Evolutionary conservation across 2,888 invertebrate genomes (phyloP), one percentile per base, ranked within the genome.

Genomic region (Eilema griseolum): DNA sequence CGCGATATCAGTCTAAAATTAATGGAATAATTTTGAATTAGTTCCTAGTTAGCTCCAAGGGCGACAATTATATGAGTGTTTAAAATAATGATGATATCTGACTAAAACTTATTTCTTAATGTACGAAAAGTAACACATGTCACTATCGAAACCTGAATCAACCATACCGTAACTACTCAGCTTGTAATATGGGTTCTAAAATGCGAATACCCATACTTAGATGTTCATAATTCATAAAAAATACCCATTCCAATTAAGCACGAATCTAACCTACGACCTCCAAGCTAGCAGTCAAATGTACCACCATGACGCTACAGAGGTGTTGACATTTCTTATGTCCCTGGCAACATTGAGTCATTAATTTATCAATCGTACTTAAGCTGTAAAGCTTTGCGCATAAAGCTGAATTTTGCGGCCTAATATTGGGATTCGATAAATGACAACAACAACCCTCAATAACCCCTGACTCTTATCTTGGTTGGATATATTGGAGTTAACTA

Each of bases 351-450:
- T 46, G n/a, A 46, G n/a, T 28, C n/a, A 28, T 63, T 4, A 63
- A 28, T 63, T 5, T 63, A 63, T 46, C 28, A 63, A 63, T 26
- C 28, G 28, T 28, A 26, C 46, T 63, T 46, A 46, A 63, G 41
- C 46, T 41, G 46, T 28, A 63, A 63, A 3, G 26, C 20, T 20
- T 46, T 46, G n/a, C 28, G 26, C 46, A 24, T 46, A 41, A 26
- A 1, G 20, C 12, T 28, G 3, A 63, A 31, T 61, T 67, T 61
- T 61, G 23, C 8, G 24, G 24, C 31, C 23, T 12, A 10, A 68
- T 26, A 61, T 57, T 52, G 8, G 16, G 37, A 20, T 60, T n/a
- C 20, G 24, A 56, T 57, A 57, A 20, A 3, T n/a, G 46, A 46
- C 46, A 46, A 46, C 5, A 46, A 20, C 20, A 7, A 1, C 46